These are phyloP conservation scores for Microcebus jonahi DNA, from an alignment of 2,113 vertebrate species.

Conservation along the genomic window DNA sequence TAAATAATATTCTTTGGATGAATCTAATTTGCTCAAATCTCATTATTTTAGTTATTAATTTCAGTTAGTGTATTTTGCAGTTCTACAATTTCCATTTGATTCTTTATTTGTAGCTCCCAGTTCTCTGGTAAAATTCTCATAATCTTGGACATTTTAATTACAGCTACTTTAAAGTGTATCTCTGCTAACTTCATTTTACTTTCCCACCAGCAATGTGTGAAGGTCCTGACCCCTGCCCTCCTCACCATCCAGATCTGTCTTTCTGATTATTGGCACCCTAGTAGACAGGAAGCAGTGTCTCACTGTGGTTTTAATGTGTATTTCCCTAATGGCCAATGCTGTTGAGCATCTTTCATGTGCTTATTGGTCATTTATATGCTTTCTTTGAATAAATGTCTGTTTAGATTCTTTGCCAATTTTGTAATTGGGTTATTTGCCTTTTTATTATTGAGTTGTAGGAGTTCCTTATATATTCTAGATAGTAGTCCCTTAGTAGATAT, in stretches of 20 bases:
- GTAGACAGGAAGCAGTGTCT: not conserved
- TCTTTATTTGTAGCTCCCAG: not conserved
- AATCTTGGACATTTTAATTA: not conserved
- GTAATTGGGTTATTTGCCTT: not conserved
- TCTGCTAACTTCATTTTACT: not conserved
- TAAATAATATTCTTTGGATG: not conserved
- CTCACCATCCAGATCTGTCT: rapidly evolving
- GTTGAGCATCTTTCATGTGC: not conserved
- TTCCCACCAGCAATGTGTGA: too few relatives aligned
- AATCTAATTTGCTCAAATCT: not conserved
- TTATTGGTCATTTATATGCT: not conserved
- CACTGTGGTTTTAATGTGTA: not conserved
- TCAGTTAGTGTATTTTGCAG: not conserved
- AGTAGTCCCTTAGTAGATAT: not conserved
- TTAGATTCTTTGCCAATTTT: not conserved
- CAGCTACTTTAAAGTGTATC: not conserved
- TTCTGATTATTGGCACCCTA: not conserved
- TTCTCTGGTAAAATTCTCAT: too few relatives aligned
- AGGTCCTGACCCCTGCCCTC: not conserved
- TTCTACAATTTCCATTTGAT: not conserved
- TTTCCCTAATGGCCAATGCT: not conserved
- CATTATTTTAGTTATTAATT: not conserved
- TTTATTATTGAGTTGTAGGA: not conserved
- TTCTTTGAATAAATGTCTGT: not conserved
- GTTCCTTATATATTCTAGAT: not conserved